A percentile compares a stretch with the other conserved stretches of the same genome.
Conservation (phyloP, 1,140 invertebrate genomes). For the Drosophila tropicalis region DNA sequence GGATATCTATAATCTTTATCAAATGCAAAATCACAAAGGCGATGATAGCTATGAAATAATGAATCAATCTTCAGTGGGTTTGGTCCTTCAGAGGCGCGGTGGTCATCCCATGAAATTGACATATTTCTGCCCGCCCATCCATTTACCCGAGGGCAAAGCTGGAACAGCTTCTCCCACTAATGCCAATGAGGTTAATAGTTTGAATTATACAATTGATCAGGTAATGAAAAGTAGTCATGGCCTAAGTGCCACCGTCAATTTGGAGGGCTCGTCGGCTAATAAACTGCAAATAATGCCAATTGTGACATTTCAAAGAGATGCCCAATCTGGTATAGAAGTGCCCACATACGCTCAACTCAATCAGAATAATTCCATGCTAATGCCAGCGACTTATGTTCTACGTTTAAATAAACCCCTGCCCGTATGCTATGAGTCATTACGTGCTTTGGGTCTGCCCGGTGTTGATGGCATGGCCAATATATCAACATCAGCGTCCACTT, state of each 20-base stretch:
- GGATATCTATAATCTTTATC: slow-evolving; percentile 93
- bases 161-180: not conserved
- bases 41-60: slow-evolving; percentile 92
- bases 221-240: slow-evolving; percentile 84
- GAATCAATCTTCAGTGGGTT: slow-evolving; percentile 95
- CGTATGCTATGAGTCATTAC: slow-evolving; percentile 83
- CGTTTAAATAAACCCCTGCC: slow-evolving; percentile 94
- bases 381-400: slow-evolving; percentile 96
- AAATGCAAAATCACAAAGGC: slow-evolving; percentile 84
- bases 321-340: slow-evolving; percentile 89
- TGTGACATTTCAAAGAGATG: slow-evolving; percentile 89
- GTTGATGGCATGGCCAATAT: slow-evolving; percentile 20
- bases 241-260: slow-evolving; percentile 93
- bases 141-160: slow-evolving; percentile 39
- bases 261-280: slow-evolving; percentile 94
- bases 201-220: slow-evolving; percentile 60
- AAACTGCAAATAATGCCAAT: slow-evolving; percentile 93
- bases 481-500: not conserved
- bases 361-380: slow-evolving; percentile 92
- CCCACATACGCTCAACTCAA: slow-evolving; percentile 92
- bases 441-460: slow-evolving; percentile 39
- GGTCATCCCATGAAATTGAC: slow-evolving; percentile 96
- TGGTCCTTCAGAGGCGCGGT: slow-evolving; percentile 90
- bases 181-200: slow-evolving; percentile 32
- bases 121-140: slow-evolving; percentile 89